These are phyloP conservation scores for Paramormyrops kingsleyae DNA, from an alignment of 2,113 vertebrate genomes.

Conservation along the genomic window DNA sequence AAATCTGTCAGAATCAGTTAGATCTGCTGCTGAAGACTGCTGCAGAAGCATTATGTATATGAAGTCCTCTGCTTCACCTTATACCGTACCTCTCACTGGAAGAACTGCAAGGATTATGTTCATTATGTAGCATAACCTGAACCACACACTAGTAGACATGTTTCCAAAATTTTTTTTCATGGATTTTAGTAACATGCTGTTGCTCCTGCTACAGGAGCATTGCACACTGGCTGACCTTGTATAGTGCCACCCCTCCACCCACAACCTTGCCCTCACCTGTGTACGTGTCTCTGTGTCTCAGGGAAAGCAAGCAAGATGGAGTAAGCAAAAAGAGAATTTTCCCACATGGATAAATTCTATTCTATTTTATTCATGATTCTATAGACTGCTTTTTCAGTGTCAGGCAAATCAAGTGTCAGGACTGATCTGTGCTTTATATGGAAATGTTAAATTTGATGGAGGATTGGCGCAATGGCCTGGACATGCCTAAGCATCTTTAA, in stretches of 20 bases:
- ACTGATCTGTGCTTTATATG: not conserved
- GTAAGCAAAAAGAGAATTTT: not conserved
- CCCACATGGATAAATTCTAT: not conserved
- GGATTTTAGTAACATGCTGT: not conserved
- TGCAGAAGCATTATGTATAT: not conserved
- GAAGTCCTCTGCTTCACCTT: not conserved
- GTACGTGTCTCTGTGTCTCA: not conserved
- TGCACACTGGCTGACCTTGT: not conserved
- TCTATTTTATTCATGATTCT: not conserved
- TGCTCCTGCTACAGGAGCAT: not conserved
- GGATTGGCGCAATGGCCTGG: not conserved
- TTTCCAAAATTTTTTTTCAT: not conserved
- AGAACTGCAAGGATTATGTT: not conserved
- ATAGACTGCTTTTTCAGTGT: not conserved
- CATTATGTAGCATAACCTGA: not conserved
- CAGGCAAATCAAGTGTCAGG: not conserved
- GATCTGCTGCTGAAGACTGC: not conserved
- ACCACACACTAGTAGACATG: not conserved
- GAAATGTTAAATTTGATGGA: not conserved
- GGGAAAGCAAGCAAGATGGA: not conserved
- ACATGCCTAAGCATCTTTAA: not conserved
- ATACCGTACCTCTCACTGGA: not conserved
- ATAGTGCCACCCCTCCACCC: not conserved
- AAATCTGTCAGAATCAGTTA: not conserved
- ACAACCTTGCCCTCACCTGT: not conserved